Base-by-base conservation (phyloP, 35 echinoderm and acorn worm species). In the Anneissia japonica region DNA sequence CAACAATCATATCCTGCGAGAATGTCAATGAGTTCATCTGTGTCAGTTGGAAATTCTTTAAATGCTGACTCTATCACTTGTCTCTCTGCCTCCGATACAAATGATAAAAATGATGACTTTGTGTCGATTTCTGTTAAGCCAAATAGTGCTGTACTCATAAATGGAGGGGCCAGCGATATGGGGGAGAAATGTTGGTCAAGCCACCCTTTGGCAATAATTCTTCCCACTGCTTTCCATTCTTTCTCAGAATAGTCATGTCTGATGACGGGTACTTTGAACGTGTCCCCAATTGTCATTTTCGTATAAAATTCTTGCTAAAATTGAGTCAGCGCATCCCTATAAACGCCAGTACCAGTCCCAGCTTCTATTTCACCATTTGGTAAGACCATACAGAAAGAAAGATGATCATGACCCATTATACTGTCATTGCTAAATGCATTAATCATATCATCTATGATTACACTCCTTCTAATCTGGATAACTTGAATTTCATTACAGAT, bases 191-290 rank as follows among this genome's bases (percentile, higher is more conserved):
- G 35, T 35, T 75, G 29, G 32, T 90, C 88, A 39, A 74, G 6
- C 46, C n/a, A 83, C 39, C 81, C 88, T 72, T 90, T 90, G 0
- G 73, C 88, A 17, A 84, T 73, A 29, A 90, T 91, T 28, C 83
- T 37, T n/a, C 89, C 89, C 5, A 90, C 45, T 0, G 82, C 81
- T 34, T 84, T 74, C 89, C 82, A 91, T 51, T 91, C 82, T 39
- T 91, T 83, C 30, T 55, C 79, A 32, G 13, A 16, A 36, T 36
- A 40, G 79, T 81, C 79, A 81, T 81, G 79, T 10, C 79, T 30
- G 36, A 81, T 81, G 5, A 36, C 35, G 26, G 79, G 7, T 36
- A 81, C 79, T 81, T 81, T 81, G 30, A 37, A 36, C 26, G 34
- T 81, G 30, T 81, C 79, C 29, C 79, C 79, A n/a, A 38, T 14